phyloP scores from a whole-genome alignment of 2,797 vertebrate genomes.

The Enoplosus armatus region DNA sequence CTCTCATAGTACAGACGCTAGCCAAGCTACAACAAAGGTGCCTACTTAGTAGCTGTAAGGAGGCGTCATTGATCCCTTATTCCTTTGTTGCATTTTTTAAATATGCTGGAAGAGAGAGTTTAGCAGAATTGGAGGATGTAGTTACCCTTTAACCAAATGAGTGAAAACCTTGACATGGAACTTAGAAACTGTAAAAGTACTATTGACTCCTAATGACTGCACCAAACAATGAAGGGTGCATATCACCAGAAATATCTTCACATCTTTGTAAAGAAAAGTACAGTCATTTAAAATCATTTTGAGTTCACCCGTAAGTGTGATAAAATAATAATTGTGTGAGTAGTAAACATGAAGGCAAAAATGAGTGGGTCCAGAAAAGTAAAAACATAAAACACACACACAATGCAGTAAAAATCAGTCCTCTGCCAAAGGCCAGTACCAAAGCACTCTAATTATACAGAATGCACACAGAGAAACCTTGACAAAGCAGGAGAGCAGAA shows the following conservation, averaged over 20 bases:
- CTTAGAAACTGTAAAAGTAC: not conserved
- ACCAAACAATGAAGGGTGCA: not conserved
- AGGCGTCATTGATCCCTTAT: not conserved
- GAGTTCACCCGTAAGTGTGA: not conserved
- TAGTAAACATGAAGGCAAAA: conserved; percentile 10
- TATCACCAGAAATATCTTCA: not conserved
- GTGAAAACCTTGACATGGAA: not conserved
- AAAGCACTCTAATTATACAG: conserved; percentile 67
- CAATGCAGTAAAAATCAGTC: conserved; percentile 48
- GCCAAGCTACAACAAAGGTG: too few relatives aligned
- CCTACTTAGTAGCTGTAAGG: too few relatives aligned
- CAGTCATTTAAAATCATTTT: not conserved
- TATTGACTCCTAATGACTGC: not conserved
- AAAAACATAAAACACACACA: conserved; percentile 27
- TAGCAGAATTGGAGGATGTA: too few relatives aligned
- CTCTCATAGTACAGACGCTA: too few relatives aligned
- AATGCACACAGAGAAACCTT: conserved; percentile 59
- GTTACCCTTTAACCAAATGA: not conserved
- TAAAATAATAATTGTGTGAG: not conserved
- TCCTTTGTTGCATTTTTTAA: not conserved
- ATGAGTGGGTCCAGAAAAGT: conserved; percentile 1
- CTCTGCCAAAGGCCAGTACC: conserved; percentile 56
- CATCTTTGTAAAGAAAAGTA: not conserved
- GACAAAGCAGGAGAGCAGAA: conserved; percentile 49
- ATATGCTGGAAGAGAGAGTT: not conserved